Evolutionary conservation across 1,140 invertebrate species (phyloP).

Genomic region (roundworm (Caenorhabditis elegans)): WBcel235 BX284604.4:10020001-10020500

Average conservation of each 20-base stretch:
- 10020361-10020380: conserved; percentile 39
- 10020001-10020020: conserved; percentile 43
- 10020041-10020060: conserved; percentile 6
- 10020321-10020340: conserved; percentile 42
- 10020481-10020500: neutral
- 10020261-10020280: too few relatives aligned
- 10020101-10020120: conserved; percentile 26
- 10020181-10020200: conserved; percentile 29
- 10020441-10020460: neutral
- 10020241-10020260: neutral
- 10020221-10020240: too few relatives aligned
- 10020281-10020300: too few relatives aligned
- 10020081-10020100: neutral
- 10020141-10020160: conserved; percentile 29
- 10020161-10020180: conserved; percentile 30
- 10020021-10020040: conserved; percentile 27
- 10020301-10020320: too few relatives aligned
- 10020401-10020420: conserved; percentile 27
- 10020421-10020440: neutral
- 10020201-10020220: conserved; percentile 36
- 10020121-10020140: conserved; percentile 35
- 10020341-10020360: conserved; percentile 46
- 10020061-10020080: neutral
- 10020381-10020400: conserved; percentile 46
- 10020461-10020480: neutral